A percentile compares a stretch with the other conserved stretches of the same genome.
Conservation (phyloP, 2,888 invertebrate genomes). For the Cheilosia pagana region DNA sequence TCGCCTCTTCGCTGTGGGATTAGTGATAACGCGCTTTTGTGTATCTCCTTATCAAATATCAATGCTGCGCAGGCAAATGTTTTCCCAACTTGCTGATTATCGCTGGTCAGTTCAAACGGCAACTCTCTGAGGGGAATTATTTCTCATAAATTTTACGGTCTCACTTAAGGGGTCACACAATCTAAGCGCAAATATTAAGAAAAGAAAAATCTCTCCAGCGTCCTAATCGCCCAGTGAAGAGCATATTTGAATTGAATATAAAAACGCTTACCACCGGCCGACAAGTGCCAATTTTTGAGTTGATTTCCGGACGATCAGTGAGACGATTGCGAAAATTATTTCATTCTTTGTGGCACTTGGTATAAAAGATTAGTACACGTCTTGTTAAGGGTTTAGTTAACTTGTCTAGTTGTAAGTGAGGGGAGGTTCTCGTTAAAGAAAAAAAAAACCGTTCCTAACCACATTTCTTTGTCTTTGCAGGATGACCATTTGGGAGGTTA, state of each 20-base stretch:
- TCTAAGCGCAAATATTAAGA: conserved; percentile 57
- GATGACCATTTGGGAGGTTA: conserved; percentile 77
- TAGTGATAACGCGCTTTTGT: conserved; percentile 27
- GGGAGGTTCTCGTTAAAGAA: background rate
- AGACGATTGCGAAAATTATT: conserved; percentile 29
- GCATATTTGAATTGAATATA: conserved; percentile 44
- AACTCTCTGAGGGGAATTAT: conserved; percentile 21
- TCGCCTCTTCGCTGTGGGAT: conserved; percentile 1
- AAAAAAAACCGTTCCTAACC: background rate
- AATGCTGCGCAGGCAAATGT: conserved; percentile 28
- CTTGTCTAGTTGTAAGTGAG: conserved; percentile 46
- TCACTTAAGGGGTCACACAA: conserved; percentile 49
- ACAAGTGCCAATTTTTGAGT: conserved; percentile 46
- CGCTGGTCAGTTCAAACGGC: conserved; percentile 10
- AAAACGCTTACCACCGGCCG: conserved; percentile 33
- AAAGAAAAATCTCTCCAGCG: conserved; percentile 24
- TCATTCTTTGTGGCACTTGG: background rate
- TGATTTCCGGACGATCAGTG: conserved; percentile 12
- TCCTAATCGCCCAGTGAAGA: conserved; percentile 25
- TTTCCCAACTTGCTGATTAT: conserved; percentile 37
- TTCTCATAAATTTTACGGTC: conserved; percentile 28
- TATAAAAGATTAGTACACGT: conserved; percentile 56
- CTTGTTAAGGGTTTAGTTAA: conserved; percentile 33
- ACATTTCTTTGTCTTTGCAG: conserved; percentile 26
- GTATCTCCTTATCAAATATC: conserved; percentile 50